Base-by-base conservation (phyloP, 1,140 invertebrate genomes). In the Aphaenogaster rudis region DNA sequence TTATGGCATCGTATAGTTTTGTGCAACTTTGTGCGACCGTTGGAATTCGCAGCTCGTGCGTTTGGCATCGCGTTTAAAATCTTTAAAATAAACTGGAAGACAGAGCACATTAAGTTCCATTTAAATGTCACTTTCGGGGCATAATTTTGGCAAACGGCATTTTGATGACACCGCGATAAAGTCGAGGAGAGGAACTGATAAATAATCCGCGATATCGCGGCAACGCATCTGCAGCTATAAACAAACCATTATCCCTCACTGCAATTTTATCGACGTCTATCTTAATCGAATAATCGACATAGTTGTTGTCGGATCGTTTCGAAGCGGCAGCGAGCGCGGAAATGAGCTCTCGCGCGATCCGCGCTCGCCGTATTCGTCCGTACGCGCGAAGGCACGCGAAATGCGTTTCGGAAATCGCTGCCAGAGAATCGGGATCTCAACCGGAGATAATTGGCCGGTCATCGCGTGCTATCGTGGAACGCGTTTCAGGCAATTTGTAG, bases 401-500 rank as follows among this genome's bases (percentile, higher is more conserved):
- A 85, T 52, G 66, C 48, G 54, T 72, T 78, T 63, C 78, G 86
- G 57, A n/a, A 52, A 78, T 71, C 77, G n/a, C 52, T 17, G 80
- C 48, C 48, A 39, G 67, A 82, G 84, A 78, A 78, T 48, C 61
- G 54, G 61, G 48, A 69, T 50, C 39, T 63, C 39, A 17, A 33
- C 84, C 71, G 63, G 54, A 82, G 86, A 87, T 91, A 91, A 91
- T 91, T 91, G 89, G 52, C 50, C 82, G 87, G 87, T 87, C 87
- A 90, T 91, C 82, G 82, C 63, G 81, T 59, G 71, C 52, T 72
- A 88, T 87, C 71, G 86, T 45, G 36, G 17, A 72, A 57, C 81
- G 87, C 50, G 85, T 89, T 86, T 89, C 90, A 61, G 39, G 36
- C 89, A 91, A 91, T 91, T 91, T 91, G 90, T 91, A 91, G 76